Conservation (phyloP, 2,888 invertebrate species). For the Drosophila suboccidentalis region DNA sequence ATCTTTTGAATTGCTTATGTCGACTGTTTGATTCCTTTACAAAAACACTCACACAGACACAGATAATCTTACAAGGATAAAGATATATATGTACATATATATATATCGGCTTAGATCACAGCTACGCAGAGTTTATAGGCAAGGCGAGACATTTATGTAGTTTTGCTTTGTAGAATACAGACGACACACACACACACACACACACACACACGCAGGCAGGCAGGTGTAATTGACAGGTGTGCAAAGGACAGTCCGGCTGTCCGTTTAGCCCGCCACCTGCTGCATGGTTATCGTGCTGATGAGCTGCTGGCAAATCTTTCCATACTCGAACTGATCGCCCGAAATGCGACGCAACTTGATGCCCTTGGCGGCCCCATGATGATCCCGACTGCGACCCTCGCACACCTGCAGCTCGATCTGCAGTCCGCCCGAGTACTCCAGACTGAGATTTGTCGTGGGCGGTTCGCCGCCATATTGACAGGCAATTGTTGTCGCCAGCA, state of each 20-base stretch:
- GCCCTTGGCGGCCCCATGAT: constrained; percentile 89
- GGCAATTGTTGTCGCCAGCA: background rate
- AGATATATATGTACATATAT: constrained; percentile 39
- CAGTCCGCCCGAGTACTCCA: constrained; percentile 93
- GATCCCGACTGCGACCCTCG: constrained; percentile 88
- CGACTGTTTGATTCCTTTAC: constrained; percentile 30
- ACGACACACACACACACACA: constrained; percentile 20
- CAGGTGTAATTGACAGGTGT: background rate
- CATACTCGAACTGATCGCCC: constrained; percentile 95
- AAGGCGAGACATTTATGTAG: constrained; percentile 63
- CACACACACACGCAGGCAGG: constrained; percentile 8
- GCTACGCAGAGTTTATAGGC: constrained; percentile 74
- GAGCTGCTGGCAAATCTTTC: constrained; percentile 94
- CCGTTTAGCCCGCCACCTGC: constrained; percentile 77
- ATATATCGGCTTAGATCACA: constrained; percentile 72
- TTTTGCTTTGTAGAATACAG: constrained; percentile 29
- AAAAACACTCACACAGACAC: constrained; percentile 17
- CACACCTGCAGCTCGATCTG: constrained; percentile 94
- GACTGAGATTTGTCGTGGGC: constrained; percentile 87
- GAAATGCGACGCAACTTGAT: constrained; percentile 94
- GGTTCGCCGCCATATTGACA: constrained; percentile 53
- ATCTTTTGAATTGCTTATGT: constrained; percentile 36
- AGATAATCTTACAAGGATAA: constrained; percentile 17
- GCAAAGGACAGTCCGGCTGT: constrained; percentile 37
- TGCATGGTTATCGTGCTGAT: constrained; percentile 94